These are phyloP conservation scores for Coluber constrictor DNA, from an alignment of 2,797 vertebrate species.

Conservation along the genomic window DNA sequence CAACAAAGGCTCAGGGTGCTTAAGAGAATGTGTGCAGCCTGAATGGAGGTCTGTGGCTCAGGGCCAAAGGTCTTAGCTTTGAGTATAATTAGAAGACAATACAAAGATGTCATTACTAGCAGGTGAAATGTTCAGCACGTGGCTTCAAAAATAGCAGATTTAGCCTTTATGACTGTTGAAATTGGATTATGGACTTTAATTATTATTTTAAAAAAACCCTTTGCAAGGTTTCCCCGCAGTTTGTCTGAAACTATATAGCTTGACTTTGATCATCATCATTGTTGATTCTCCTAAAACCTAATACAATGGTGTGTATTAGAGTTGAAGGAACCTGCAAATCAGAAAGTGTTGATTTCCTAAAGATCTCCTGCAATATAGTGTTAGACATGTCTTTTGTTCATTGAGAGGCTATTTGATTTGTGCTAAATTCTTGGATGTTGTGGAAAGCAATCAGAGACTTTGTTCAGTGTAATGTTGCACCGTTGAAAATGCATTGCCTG, in stretches of 20 bases:
- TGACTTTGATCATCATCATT: conserved; percentile 57
- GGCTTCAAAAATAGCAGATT: conserved; percentile 74
- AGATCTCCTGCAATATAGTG: fast-evolving
- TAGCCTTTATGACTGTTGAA: conserved; percentile 64
- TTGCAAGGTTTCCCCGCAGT: conserved; percentile 51
- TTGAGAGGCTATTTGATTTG: background rate
- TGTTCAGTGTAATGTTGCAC: background rate
- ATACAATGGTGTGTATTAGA: background rate
- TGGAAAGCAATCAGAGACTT: background rate
- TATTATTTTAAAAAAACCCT: conserved; percentile 27
- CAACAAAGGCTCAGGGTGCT: conserved; percentile 77
- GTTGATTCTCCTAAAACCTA: conserved; percentile 14
- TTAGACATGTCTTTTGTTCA: background rate
- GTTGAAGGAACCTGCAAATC: background rate
- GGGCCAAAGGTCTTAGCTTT: conserved; percentile 75
- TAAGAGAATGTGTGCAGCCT: conserved; percentile 73
- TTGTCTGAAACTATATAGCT: conserved; percentile 34
- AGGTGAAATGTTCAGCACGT: conserved; percentile 79
- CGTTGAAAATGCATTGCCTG: background rate
- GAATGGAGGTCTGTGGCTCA: conserved; percentile 73
- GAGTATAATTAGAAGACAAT: conserved; percentile 78
- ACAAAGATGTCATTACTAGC: conserved; percentile 83
- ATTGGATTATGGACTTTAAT: conserved; percentile 72
- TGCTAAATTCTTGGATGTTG: background rate
- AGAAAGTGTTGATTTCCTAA: background rate